These are phyloP conservation scores for Andrena trimmerana DNA, from an alignment of 2,888 invertebrate genomes.

Conservation along the genomic window DNA sequence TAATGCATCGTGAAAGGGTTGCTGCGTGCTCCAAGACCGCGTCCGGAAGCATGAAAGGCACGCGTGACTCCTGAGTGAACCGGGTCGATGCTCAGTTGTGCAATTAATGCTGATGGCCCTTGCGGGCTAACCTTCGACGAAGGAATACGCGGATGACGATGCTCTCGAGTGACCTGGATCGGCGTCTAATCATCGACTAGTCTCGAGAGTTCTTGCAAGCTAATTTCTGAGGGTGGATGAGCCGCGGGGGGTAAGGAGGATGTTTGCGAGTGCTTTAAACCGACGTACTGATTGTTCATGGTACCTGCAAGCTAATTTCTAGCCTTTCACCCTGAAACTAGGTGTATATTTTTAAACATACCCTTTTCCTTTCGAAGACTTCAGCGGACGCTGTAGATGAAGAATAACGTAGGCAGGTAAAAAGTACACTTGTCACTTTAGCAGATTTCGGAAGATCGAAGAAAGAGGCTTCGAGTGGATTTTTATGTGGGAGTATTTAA, in stretches of 20 bases:
- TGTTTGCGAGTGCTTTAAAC: conserved; percentile 9
- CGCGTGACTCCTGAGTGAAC: conserved; percentile 33
- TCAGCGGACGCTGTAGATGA: background rate
- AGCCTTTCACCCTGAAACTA: background rate
- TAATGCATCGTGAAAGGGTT: conserved; percentile 52
- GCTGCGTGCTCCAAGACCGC: conserved; percentile 28
- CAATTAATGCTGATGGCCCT: conserved; percentile 4
- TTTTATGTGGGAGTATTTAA: too few relatives aligned
- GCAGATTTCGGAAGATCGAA: too few relatives aligned
- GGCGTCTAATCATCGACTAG: conserved; percentile 1
- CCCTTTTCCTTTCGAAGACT: too few relatives aligned
- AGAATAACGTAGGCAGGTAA: background rate
- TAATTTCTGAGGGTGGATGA: background rate
- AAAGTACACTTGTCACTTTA: too few relatives aligned
- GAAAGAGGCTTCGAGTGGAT: too few relatives aligned
- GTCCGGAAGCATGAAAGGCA: conserved; percentile 31
- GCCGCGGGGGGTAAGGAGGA: background rate
- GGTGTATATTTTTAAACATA: too few relatives aligned
- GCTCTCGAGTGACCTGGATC: background rate
- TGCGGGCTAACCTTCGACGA: background rate
- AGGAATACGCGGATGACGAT: conserved; percentile 4
- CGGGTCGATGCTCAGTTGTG: conserved; percentile 20
- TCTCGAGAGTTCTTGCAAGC: background rate
- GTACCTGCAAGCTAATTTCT: background rate
- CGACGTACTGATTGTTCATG: background rate